Base-by-base conservation (phyloP, 2,113 vertebrate genomes). In the Gallinago jamesoni region DNA sequence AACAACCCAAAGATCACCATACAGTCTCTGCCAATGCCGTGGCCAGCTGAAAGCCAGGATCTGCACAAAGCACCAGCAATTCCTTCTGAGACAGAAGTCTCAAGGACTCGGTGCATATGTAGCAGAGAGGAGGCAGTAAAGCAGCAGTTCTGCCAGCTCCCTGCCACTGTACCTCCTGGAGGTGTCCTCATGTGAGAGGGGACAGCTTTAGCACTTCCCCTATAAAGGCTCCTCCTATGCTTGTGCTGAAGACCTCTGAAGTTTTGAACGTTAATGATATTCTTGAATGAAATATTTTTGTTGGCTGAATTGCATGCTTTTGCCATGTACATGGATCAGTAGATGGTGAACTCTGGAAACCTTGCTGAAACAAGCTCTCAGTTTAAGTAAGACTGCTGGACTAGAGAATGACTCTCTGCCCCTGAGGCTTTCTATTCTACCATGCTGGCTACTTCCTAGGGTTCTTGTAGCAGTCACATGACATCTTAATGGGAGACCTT, bases 1-100 rank as follows among this genome's bases (percentile, higher is more conserved):
- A 96, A 96, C 91, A 60, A 84, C 24, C 69, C 87, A 78, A 45
- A 87, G 91, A 68, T 94, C 95, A 84, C 73, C 33, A 14, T 2
- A 30, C 48, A 68, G 43, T 2, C 62, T 84, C 69, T 89, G 68
- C 87, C 69, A 91, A 75, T 3, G 43, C 83, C 0, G 5, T 77
- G 88, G 75, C 83, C 69, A 89, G 39, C 83, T 70, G 72, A 41
- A 37, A 93, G 63, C 63, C 27, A 21, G 59, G 24, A 52, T 23
- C 73, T 94, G 47, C 64, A 72, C 69, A 68, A 25, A 90, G 48
- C 31, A 52, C 62, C 57, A 53, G 87, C 70, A 91, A 53, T 76
- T 76, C 50, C 57, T 91, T 68, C 25, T 15, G 48, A 60, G 56
- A 4, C 18, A 17, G 45, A 67, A 14, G 18, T 59, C 79, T 72